Conservation (phyloP, 1,140 invertebrate genomes). For the Daktulosphaira vitifoliae region DNA sequence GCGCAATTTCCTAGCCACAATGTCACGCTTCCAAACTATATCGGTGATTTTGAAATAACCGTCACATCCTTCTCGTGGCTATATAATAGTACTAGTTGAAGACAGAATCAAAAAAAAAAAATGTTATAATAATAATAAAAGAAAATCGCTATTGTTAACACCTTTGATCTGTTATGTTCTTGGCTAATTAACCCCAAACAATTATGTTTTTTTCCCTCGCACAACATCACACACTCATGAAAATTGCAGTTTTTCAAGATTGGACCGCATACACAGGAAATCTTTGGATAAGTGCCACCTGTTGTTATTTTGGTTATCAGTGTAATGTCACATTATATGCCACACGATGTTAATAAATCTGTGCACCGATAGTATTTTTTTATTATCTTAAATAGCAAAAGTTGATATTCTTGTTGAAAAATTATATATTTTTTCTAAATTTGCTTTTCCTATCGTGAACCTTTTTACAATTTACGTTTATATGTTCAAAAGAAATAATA, state of each 20-base stretch:
- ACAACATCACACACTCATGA: not conserved
- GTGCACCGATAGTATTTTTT: no score
- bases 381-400: no score
- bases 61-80: slow-evolving; percentile 24
- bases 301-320: no score
- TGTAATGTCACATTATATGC: no score
- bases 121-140: slow-evolving; percentile 4
- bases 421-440: no score
- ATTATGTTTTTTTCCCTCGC: slow-evolving; percentile 22
- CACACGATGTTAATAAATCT: no score
- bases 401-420: no score
- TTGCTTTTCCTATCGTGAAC: no score
- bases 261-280: slow-evolving; percentile 26
- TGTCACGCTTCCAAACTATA: slow-evolving; percentile 34
- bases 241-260: not conserved
- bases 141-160: slow-evolving; percentile 33
- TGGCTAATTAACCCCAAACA: slow-evolving; percentile 8
- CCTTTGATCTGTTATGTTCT: slow-evolving; percentile 29
- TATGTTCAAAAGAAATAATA: no score
- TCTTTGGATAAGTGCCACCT: not conserved
- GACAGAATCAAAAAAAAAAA: not conserved
- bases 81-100: slow-evolving; percentile 1
- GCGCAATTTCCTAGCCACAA: slow-evolving; percentile 30
- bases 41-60: slow-evolving; percentile 32
- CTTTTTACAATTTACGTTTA: no score